Conservation (phyloP, 2,797 vertebrate species). For the Chrysolophus pictus region DNA sequence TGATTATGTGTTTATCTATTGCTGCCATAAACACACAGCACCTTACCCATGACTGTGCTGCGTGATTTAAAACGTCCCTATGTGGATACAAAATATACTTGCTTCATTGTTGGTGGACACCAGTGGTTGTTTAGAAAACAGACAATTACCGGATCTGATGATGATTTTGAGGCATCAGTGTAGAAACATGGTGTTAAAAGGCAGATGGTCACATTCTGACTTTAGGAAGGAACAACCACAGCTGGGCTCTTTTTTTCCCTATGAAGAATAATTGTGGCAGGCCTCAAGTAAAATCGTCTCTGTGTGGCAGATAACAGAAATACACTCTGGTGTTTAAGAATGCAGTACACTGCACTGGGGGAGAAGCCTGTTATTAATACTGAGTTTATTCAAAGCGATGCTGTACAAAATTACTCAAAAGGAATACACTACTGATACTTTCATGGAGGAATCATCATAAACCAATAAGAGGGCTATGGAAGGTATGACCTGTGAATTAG, state of each 20-base stretch:
- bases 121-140: neutral
- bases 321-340: neutral
- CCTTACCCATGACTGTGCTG: neutral
- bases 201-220: neutral
- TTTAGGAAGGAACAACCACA: neutral
- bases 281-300: neutral
- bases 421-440: neutral
- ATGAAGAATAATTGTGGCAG: neutral
- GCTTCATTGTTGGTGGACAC: neutral
- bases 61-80: neutral
- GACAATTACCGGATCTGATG: neutral
- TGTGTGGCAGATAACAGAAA: neutral
- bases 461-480: neutral
- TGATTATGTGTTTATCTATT: neutral
- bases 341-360: neutral
- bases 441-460: neutral
- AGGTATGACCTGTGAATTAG: neutral
- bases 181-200: neutral
- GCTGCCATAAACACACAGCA: neutral
- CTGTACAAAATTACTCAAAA: neutral
- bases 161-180: neutral
- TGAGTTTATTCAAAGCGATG: neutral
- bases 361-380: neutral
- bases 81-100: neutral
- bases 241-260: neutral